A percentile compares a stretch with the other conserved stretches of the same genome.
Evolutionary conservation across 2,113 vertebrate species (phyloP).

Genomic region (Myiopsitta monachus): DNA sequence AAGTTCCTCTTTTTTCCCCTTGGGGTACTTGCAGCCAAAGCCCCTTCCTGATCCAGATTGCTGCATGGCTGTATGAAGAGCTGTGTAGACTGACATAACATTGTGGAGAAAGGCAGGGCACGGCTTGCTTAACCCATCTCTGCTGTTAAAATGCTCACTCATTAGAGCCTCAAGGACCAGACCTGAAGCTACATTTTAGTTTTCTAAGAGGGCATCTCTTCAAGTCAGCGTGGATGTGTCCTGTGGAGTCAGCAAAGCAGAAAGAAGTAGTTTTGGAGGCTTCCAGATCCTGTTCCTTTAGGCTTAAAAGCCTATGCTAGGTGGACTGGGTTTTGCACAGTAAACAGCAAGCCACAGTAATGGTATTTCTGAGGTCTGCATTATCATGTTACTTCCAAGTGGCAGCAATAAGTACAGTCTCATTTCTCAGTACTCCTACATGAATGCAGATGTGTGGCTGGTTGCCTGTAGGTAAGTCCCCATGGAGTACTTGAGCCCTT

Average conservation of each 20-base stretch:
- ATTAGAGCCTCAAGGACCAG: rapidly evolving
- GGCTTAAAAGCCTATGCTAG: not conserved
- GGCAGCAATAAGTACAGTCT: not conserved
- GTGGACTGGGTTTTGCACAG: not conserved
- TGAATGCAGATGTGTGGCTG: not conserved
- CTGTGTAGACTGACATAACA: not conserved
- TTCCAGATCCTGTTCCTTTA: not conserved
- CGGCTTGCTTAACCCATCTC: not conserved
- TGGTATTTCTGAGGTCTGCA: not conserved
- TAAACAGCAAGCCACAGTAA: not conserved
- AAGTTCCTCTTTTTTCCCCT: not conserved
- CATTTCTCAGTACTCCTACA: not conserved
- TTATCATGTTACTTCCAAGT: not conserved
- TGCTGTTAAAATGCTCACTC: not conserved
- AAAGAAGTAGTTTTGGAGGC: not conserved
- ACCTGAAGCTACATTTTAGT: not conserved
- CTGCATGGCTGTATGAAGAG: not conserved
- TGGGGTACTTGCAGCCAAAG: not conserved
- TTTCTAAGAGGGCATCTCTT: not conserved
- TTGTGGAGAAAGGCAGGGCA: not conserved
- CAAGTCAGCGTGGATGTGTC: not conserved
- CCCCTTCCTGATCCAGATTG: rapidly evolving
- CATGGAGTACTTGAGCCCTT: not conserved
- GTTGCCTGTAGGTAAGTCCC: not conserved
- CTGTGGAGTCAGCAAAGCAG: not conserved